A percentile compares a stretch with the other conserved stretches of the same genome.
Conservation (phyloP, 2,797 vertebrate genomes). For the Sus cebifrons region DNA sequence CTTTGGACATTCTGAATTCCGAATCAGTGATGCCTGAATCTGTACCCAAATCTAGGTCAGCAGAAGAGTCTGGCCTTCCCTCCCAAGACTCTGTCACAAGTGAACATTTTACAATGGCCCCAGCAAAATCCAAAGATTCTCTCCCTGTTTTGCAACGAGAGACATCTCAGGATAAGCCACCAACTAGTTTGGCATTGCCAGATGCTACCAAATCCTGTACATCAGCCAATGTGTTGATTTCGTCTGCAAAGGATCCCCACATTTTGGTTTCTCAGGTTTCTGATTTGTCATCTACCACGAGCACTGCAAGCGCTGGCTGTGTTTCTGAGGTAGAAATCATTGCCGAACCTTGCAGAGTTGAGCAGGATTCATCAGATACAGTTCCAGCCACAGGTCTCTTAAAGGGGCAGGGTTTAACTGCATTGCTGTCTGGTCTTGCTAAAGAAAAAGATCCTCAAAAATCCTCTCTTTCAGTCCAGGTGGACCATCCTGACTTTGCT, state of each 20-base stretch:
- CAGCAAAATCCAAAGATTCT: conserved; percentile 80
- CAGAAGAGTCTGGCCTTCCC: conserved; percentile 70
- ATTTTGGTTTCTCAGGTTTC: conserved; percentile 86
- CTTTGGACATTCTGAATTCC: conserved; percentile 79
- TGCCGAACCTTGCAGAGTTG: conserved; percentile 79
- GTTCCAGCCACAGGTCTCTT: conserved; percentile 87
- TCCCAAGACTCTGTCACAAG: conserved; percentile 46
- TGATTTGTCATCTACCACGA: conserved; percentile 79
- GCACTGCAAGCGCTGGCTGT: conserved; percentile 70
- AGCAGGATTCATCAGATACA: conserved; percentile 80
- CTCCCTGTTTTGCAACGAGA: conserved; percentile 69
- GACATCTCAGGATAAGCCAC: conserved; percentile 81
- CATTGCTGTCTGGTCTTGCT: conserved; percentile 89
- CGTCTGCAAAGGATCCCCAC: conserved; percentile 78
- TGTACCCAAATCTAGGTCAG: conserved; percentile 63
- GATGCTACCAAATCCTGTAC: conserved; percentile 80
- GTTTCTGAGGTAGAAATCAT: conserved; percentile 83
- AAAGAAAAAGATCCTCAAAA: conserved; percentile 89
- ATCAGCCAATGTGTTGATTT: conserved; percentile 65
- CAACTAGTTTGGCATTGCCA: conserved; percentile 65
- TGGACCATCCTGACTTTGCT: conserved; percentile 87
- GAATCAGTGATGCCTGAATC: conserved; percentile 74
- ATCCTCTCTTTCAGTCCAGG: conserved; percentile 79
- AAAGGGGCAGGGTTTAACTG: conserved; percentile 90
- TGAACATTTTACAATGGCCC: conserved; percentile 79